Percentiles rank a stretch among this genome's conserved stretches.
phyloP scores from a whole-genome alignment of 92 coral and sea anemone species.

The Hydrozoanthus gracilis region DNA sequence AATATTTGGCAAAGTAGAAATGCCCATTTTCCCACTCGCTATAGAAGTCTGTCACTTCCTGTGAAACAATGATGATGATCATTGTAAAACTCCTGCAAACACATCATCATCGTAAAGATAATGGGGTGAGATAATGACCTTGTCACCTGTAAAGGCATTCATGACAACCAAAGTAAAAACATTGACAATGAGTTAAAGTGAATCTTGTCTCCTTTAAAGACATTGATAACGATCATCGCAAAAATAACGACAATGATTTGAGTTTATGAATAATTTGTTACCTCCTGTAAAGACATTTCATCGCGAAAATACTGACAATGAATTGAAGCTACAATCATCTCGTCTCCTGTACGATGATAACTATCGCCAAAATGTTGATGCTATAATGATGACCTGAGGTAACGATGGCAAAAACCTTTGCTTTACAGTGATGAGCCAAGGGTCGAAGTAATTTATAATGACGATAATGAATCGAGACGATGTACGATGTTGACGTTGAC shows the following conservation, averaged over 20 bases:
- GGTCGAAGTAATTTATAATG: too few species aligned
- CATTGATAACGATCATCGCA: not conserved
- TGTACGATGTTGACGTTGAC: too few species aligned
- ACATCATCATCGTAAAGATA: too few species aligned
- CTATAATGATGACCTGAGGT: not conserved
- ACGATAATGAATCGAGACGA: too few species aligned
- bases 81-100: not conserved
- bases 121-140: too few species aligned
- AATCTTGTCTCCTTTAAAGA: not conserved
- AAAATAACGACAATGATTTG: not conserved
- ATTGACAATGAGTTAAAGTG: too few species aligned
- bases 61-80: not conserved
- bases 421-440: too few species aligned
- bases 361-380: too few species aligned
- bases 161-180: not conserved
- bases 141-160: conserved; percentile 61
- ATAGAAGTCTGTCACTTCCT: conserved; percentile 89
- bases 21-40: conserved; percentile 97
- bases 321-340: not conserved
- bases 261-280: not conserved
- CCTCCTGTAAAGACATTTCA: not conserved
- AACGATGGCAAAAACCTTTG: not conserved
- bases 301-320: not conserved
- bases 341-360: not conserved
- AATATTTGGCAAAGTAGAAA: conserved; percentile 94